A percentile compares a stretch with the other conserved stretches of the same genome.
Evolutionary conservation across 2,797 vertebrate genomes (phyloP).

Genomic region (Myripristis jacobus): DNA sequence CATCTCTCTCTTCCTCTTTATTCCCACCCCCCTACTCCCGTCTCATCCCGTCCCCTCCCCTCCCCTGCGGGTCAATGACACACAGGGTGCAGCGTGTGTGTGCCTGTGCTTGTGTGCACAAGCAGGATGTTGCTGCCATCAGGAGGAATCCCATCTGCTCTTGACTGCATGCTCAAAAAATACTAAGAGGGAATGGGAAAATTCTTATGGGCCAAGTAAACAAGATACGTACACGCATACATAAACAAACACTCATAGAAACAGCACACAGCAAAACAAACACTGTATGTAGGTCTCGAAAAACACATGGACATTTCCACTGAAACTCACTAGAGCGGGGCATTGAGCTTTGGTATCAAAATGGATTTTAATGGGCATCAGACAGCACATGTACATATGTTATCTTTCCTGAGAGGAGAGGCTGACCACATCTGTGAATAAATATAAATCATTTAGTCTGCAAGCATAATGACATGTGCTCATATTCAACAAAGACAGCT

Average conservation of each 20-base stretch:
- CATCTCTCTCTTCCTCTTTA: conserved; percentile 43
- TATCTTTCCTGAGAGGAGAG: too few relatives aligned
- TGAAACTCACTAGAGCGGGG: conserved; percentile 10
- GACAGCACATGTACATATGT: too few relatives aligned
- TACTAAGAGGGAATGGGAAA: conserved; percentile 55
- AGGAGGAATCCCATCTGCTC: conserved; percentile 77
- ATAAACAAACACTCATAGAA: conserved; percentile 19
- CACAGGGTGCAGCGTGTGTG: conserved; percentile 45
- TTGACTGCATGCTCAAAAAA: conserved; percentile 20
- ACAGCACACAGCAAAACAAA: conserved; percentile 22
- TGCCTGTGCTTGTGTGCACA: conserved; percentile 50
- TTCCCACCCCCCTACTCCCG: conserved; percentile 57
- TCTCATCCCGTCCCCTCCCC: too few relatives aligned
- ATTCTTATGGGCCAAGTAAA: conserved; percentile 44
- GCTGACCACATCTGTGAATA: too few relatives aligned
- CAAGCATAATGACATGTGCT: not conserved
- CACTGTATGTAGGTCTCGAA: not conserved
- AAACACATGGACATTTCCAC: conserved; percentile 6
- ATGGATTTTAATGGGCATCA: not conserved
- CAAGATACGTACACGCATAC: conserved; percentile 15
- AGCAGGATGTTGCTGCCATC: conserved; percentile 77
- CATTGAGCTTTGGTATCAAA: not conserved
- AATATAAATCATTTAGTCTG: not conserved
- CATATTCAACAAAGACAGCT: not conserved
- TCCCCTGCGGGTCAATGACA: conserved; percentile 70